These are phyloP conservation scores for Nothobranchius furzeri DNA, from an alignment of 2,113 vertebrate genomes.

Conservation along the genomic window DNA sequence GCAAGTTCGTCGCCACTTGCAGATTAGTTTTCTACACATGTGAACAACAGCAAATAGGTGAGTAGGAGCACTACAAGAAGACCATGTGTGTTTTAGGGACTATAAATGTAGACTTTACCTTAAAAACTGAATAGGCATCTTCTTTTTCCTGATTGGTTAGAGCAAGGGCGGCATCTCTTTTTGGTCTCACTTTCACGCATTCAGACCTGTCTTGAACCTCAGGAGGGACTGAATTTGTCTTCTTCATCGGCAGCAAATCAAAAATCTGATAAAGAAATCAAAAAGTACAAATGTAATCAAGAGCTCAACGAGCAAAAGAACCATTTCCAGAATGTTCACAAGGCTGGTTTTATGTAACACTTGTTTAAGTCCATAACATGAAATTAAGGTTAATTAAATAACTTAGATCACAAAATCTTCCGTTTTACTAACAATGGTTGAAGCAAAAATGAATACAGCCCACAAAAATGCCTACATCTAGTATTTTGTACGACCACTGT, in stretches of 20 bases:
- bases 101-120: conserved; percentile 34
- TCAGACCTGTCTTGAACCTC: conserved; percentile 4
- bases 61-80: not conserved
- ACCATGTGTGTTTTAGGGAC: not conserved
- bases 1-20: conserved; percentile 75
- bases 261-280: conserved; percentile 60
- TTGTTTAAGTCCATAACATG: too few species aligned
- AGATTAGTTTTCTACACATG: conserved; percentile 46
- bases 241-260: conserved; percentile 46
- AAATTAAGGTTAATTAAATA: too few species aligned
- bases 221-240: conserved; percentile 7
- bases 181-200: conserved; percentile 59
- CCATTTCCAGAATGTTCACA: too few species aligned
- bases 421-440: too few species aligned
- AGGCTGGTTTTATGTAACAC: too few species aligned
- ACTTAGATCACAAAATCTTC: too few species aligned
- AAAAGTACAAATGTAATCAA: too few species aligned
- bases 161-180: not conserved
- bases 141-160: not conserved
- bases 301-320: too few species aligned
- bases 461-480: too few species aligned
- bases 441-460: too few species aligned
- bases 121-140: conserved; percentile 42
- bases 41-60: not conserved
- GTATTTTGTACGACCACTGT: too few species aligned